These are phyloP conservation scores for Microtus richardsoni DNA, from an alignment of 2,113 vertebrate species.

Conservation along the genomic window DNA sequence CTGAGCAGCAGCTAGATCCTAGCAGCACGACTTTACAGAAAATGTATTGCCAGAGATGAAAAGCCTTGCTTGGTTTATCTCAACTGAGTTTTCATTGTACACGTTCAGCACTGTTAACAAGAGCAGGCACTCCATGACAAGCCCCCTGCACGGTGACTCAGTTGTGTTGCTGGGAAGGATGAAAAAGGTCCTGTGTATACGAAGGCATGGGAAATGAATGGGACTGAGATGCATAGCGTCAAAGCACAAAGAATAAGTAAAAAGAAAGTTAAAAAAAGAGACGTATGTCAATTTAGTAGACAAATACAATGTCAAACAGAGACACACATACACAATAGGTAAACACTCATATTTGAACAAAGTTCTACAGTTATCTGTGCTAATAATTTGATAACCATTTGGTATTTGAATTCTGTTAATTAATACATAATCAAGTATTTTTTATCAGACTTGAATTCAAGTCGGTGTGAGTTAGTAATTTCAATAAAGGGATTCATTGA, in stretches of 20 bases:
- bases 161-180: not conserved
- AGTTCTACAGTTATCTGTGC: not conserved
- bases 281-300: not conserved
- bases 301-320: not conserved
- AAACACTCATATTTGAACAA: slow-evolving; percentile 23
- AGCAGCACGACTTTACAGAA: not conserved
- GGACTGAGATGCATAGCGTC: too few relatives aligned
- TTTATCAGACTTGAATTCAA: slow-evolving; percentile 43
- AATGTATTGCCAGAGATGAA: not conserved
- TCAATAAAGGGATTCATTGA: not conserved
- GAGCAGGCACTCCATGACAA: not conserved
- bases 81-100: too few relatives aligned
- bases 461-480: not conserved
- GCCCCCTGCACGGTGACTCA: not conserved
- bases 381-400: slow-evolving; percentile 10
- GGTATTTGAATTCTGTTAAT: not conserved
- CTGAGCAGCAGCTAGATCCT: not conserved
- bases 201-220: too few relatives aligned
- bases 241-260: too few relatives aligned
- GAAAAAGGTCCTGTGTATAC: accelerated
- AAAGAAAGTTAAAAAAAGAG: not conserved
- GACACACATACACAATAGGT: not conserved
- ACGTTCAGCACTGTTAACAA: not conserved
- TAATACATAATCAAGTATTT: slow-evolving; percentile 2
- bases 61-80: not conserved